Conservation (phyloP, 2,797 vertebrate species). For the Cheracebus regulus region DNA sequence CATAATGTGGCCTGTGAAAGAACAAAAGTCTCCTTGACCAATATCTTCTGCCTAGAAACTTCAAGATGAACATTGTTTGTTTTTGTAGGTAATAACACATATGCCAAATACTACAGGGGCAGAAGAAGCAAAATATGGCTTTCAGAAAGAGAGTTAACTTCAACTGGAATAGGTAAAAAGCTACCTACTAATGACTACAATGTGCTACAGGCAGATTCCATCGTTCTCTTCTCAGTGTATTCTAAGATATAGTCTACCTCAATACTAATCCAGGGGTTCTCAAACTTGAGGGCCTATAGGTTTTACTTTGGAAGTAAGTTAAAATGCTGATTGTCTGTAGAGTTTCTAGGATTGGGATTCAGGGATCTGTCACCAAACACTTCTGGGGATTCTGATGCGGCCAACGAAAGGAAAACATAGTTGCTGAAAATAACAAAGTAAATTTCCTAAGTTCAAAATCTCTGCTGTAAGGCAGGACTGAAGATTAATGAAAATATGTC, state of each 20-base stretch:
- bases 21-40: conserved; percentile 33
- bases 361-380: not conserved
- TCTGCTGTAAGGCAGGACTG: not conserved
- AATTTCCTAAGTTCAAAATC: conserved; percentile 12
- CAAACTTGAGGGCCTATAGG: not conserved
- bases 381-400: not conserved
- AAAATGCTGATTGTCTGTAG: not conserved
- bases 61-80: not conserved
- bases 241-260: not conserved
- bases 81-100: not conserved
- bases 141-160: not conserved
- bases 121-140: not conserved
- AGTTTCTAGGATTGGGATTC: not conserved
- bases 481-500: conserved; percentile 3
- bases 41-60: not conserved
- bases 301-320: not conserved
- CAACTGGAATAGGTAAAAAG: not conserved
- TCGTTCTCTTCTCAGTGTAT: not conserved
- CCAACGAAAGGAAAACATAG: not conserved
- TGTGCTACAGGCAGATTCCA: not conserved
- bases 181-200: not conserved
- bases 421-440: not conserved
- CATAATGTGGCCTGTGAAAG: not conserved
- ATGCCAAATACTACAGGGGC: not conserved
- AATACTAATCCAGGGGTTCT: not conserved